Evolutionary conservation across 2,888 invertebrate genomes (phyloP).

Genomic region (Yponomeuta plumbellus): DNA sequence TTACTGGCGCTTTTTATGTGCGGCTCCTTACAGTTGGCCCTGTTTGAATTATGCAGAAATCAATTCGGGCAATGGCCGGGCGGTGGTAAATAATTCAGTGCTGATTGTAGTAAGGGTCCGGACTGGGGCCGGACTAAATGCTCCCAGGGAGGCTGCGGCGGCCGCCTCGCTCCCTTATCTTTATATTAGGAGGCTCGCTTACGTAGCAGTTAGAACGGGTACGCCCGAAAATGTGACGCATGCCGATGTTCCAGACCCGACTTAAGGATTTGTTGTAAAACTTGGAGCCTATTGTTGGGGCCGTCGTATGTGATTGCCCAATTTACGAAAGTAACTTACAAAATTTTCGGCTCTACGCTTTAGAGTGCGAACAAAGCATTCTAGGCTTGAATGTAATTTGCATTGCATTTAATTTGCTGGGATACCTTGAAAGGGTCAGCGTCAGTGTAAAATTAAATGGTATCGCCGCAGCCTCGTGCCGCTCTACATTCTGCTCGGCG

Average conservation of each 20-base stretch:
- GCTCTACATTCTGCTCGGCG: slow-evolving; percentile 8
- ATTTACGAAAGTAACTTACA: background rate
- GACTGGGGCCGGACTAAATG: slow-evolving; percentile 53
- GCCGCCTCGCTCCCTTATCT: slow-evolving; percentile 47
- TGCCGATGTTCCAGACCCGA: slow-evolving; percentile 2
- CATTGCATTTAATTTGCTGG: background rate
- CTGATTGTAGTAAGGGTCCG: slow-evolving; percentile 68
- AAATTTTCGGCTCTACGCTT: background rate
- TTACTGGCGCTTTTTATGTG: slow-evolving; percentile 50
- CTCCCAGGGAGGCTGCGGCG: slow-evolving; percentile 51
- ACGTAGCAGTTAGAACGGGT: slow-evolving; percentile 30
- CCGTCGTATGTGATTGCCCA: background rate
- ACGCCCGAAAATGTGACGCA: background rate
- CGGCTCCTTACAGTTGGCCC: slow-evolving; percentile 44
- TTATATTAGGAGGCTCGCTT: slow-evolving; percentile 39
- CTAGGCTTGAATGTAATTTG: background rate
- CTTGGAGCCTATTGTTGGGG: background rate
- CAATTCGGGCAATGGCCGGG: slow-evolving; percentile 62
- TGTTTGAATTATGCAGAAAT: slow-evolving; percentile 69
- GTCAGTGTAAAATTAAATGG: slow-evolving; percentile 36
- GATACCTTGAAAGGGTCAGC: slow-evolving; percentile 7
- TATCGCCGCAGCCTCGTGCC: slow-evolving; percentile 31
- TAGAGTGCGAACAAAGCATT: too few relatives aligned
- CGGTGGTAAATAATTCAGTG: slow-evolving; percentile 68
- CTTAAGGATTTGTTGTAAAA: slow-evolving; percentile 8